Conservation (phyloP, 2,113 vertebrate species). For the Pedetes capensis region DNA sequence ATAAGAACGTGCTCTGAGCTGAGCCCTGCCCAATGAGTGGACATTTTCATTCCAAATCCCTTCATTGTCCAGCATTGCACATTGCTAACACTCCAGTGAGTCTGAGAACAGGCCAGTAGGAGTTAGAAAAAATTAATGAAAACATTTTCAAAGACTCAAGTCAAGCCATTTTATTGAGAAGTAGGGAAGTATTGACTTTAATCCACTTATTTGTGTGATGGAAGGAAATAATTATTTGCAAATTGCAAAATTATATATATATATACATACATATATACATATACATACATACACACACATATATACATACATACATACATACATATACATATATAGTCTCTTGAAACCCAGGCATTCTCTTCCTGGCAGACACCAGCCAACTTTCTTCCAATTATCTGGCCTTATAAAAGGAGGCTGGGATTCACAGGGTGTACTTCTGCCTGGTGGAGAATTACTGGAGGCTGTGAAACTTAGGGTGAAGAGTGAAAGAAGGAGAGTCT, state of each 20-base stretch:
- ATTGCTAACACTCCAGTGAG: not conserved
- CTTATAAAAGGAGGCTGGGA: not conserved
- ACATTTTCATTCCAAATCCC: not conserved
- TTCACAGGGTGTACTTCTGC: not conserved
- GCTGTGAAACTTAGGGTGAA: not conserved
- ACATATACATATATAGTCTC: not conserved
- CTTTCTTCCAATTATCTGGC: not conserved
- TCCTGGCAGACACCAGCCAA: not conserved
- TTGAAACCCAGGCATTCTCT: not conserved
- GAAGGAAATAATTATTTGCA: conserved; percentile 39
- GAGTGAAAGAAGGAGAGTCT: not conserved
- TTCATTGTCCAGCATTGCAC: not conserved
- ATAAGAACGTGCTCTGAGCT: not conserved
- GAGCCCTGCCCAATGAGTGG: not conserved
- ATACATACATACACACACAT: no score
- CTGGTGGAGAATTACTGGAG: not conserved
- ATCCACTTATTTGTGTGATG: not conserved
- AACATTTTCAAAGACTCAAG: conserved; percentile 17
- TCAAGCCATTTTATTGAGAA: not conserved
- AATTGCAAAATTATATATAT: conserved; percentile 24
- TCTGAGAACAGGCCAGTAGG: not conserved
- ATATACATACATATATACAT: no score
- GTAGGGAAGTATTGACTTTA: not conserved
- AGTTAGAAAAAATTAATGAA: conserved; percentile 30
- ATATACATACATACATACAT: no score